Evolutionary conservation across 2,888 invertebrate genomes (phyloP).

Genomic region (Pseudococcus viburni): DNA sequence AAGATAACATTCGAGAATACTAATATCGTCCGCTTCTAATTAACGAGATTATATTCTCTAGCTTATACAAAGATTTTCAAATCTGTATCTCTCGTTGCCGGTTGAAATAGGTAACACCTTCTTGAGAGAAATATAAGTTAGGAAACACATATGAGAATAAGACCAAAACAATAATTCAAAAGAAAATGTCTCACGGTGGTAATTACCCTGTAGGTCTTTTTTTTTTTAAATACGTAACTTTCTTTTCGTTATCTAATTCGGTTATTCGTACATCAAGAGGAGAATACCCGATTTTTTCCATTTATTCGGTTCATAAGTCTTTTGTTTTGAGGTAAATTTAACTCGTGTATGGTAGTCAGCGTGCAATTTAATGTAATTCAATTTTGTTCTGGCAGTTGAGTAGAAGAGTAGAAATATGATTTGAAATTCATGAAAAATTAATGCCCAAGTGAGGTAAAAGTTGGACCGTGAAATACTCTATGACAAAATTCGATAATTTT

Average conservation of each 20-base stretch:
- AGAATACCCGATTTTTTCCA: not conserved
- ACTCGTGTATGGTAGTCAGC: not conserved
- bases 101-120: slow-evolving; percentile 18
- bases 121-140: slow-evolving; percentile 39
- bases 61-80: not conserved
- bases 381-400: not conserved
- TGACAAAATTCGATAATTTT: not conserved
- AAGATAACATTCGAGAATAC: slow-evolving; percentile 51
- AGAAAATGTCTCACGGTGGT: slow-evolving; percentile 43
- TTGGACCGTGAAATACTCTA: not conserved
- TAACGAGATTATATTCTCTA: slow-evolving; percentile 54
- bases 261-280: slow-evolving; percentile 21
- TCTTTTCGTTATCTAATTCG: slow-evolving; percentile 64
- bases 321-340: slow-evolving; percentile 2
- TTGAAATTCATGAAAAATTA: not conserved
- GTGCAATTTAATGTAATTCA: not conserved
- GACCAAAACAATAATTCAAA: slow-evolving; percentile 47
- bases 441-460: not conserved
- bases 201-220: not conserved
- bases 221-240: slow-evolving; percentile 54
- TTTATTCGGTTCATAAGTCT: not conserved
- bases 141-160: slow-evolving; percentile 51
- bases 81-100: not conserved
- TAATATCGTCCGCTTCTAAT: slow-evolving; percentile 65
- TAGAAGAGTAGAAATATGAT: not conserved